Evolutionary conservation across 2,113 vertebrate genomes (phyloP), one percentile per base, ranked within the genome.

Genomic region (Pungitius pungitius): DNA sequence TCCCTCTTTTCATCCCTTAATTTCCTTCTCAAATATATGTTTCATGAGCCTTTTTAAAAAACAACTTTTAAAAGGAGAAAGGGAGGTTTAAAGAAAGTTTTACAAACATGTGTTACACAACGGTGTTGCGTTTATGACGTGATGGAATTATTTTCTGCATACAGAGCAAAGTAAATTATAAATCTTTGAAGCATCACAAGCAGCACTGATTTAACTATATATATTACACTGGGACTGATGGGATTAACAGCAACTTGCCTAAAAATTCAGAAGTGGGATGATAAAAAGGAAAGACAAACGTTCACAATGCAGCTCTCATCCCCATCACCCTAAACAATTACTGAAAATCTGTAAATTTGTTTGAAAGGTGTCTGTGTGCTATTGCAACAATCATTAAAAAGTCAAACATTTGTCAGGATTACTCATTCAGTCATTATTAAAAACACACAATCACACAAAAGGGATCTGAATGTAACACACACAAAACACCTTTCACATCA

Each of bases 1-100:
- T 72, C 60, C 68, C 51, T 61, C 65, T 69, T 61, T 80, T 82
- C 80, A 78, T 45, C 37, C 56, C 59, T 68, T 47, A 63, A 75
- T 78, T 68, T 66, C 49, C 75, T 58, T n/a, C n/a, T n/a, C n/a
- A n/a, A n/a, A n/a, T n/a, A n/a, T n/a, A n/a, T n/a, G n/a, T n/a
- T n/a, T n/a, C n/a, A n/a, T n/a, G n/a, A n/a, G n/a, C n/a, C n/a
- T n/a, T n/a, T n/a, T n/a, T n/a, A n/a, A n/a, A n/a, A n/a, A n/a
- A n/a, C n/a, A n/a, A n/a, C n/a, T n/a, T n/a, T n/a, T n/a, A n/a
- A n/a, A n/a, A n/a, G n/a, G n/a, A n/a, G n/a, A n/a, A n/a, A n/a
- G n/a, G n/a, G n/a, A n/a, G n/a, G 40, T 20, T 39, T 33, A 62
- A 27, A 76, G 20, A 26, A 62, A 72, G n/a, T 40, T 69, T 35